A percentile compares a stretch with the other conserved stretches of the same genome.
phyloP scores from a whole-genome alignment of 1,140 invertebrate species.

The Helicorthomorpha holstii region DNA sequence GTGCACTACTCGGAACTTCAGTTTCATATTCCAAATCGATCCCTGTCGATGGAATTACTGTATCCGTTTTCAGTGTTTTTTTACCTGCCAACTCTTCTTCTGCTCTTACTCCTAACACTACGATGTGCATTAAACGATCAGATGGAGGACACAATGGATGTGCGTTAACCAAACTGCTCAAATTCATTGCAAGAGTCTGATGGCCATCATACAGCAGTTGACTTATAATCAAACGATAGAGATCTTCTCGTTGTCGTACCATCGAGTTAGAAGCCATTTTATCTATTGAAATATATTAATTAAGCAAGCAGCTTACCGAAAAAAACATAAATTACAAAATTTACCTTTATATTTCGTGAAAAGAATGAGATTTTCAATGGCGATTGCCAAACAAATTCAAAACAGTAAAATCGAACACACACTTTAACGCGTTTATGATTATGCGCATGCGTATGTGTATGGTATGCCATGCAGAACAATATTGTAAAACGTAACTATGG shows the following conservation, averaged over 20 bases:
- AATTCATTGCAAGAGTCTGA: slow-evolving; percentile 64
- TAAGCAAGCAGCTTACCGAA: too few species aligned
- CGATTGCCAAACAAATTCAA: too few species aligned
- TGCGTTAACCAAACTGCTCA: slow-evolving; percentile 62
- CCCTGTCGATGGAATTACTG: slow-evolving; percentile 41
- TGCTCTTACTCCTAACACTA: slow-evolving; percentile 66
- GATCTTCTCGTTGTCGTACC: not conserved
- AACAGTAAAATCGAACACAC: too few species aligned
- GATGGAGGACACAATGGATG: slow-evolving; percentile 88
- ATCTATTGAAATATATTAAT: too few species aligned
- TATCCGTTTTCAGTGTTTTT: slow-evolving; percentile 1
- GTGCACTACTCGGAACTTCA: slow-evolving; percentile 69
- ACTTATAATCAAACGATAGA: slow-evolving; percentile 21
- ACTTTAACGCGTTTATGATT: too few species aligned
- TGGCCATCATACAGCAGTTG: slow-evolving; percentile 87
- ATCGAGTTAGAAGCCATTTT: too few species aligned
- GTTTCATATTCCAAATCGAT: slow-evolving; percentile 84
- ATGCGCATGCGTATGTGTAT: too few species aligned
- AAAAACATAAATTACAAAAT: too few species aligned
- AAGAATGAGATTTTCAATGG: too few species aligned
- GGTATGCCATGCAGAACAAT: too few species aligned
- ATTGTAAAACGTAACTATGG: too few species aligned
- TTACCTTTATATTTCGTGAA: too few species aligned
- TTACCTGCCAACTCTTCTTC: slow-evolving; percentile 40
- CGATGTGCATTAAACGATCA: slow-evolving; percentile 70